Conservation (phyloP, 2,888 invertebrate species). For the Oeneis ivallda region DNA sequence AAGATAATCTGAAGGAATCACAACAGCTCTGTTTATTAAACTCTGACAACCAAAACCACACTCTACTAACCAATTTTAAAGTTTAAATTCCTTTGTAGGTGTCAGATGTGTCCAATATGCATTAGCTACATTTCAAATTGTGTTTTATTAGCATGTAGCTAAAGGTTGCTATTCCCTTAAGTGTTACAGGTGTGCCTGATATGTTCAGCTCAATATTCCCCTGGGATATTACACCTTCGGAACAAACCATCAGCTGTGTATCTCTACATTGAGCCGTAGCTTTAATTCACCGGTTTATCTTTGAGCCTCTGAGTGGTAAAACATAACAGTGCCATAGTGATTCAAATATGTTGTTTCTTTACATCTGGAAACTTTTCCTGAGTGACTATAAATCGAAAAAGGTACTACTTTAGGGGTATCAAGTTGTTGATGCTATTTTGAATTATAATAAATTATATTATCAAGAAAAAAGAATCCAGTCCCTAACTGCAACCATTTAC, state of each 20-base stretch:
- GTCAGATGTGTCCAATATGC: neutral
- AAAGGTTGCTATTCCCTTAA: conserved; percentile 27
- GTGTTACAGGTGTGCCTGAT: conserved; percentile 31
- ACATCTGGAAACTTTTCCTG: neutral
- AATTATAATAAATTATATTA: no score
- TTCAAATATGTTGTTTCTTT: neutral
- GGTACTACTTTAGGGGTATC: no score
- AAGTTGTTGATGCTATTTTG: no score
- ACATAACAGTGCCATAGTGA: conserved; percentile 9
- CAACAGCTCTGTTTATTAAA: conserved; percentile 43
- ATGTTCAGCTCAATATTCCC: conserved; percentile 40
- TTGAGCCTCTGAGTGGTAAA: conserved; percentile 18
- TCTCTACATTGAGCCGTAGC: conserved; percentile 39
- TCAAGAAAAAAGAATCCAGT: no score
- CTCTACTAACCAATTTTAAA: neutral
- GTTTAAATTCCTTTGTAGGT: neutral
- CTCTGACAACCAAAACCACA: neutral
- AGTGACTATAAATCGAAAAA: no score
- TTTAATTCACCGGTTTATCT: conserved; percentile 43
- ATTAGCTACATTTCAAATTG: neutral
- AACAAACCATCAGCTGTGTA: conserved; percentile 44
- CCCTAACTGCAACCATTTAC: no score
- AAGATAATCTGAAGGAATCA: conserved; percentile 48
- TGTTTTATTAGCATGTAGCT: neutral
- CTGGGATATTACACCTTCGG: conserved; percentile 46